Base-by-base conservation (phyloP, 2,888 invertebrate genomes). In the Idaea biselata region DNA sequence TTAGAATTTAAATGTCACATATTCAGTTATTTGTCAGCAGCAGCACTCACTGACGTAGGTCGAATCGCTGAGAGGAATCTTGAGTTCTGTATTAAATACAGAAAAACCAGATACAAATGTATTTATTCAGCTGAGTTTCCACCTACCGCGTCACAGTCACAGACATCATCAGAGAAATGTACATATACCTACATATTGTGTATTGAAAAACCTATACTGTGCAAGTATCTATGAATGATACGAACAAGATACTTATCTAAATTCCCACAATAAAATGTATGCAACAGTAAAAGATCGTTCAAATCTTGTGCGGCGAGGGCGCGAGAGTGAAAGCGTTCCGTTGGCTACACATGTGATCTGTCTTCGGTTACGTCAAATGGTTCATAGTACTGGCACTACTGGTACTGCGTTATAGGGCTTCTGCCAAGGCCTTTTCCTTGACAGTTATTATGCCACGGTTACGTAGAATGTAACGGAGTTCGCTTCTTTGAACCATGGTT, bases 241-340 rank as follows among this genome's bases (percentile, higher is more conserved):
- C 8, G 6, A 33, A 33, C 6, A 33, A 33, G 44, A 44, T 44
- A 44, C 44, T 3, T 44, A 44, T 44, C 44, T 44, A 14, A 3
- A 8, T 44, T 44, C 44, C 44, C 44, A 44, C 44, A 44, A 44
- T 44, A 44, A 44, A 44, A 44, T 44, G 14, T 44, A 44, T 56
- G 56, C 16, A 58, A 73, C 72, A 76, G 82, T 87, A 86, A 85
- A 86, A 88, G 89, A 89, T 80, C 82, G 85, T 86, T 82, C 68
- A 72, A 74, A 66, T 68, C 72, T 75, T 75, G 70, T 68, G 77
- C 69, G 73, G 75, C 78, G 87, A 89, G 86, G 90, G 91, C 89
- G 91, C 78, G 87, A 89, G 86, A 91, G 91, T 90, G 91, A 91
- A 91, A 91, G 91, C 84, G 86, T 84, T 87, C 80, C 83, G 79